Base-by-base conservation (phyloP, 2,888 invertebrate species). In the Taphrorychus bicolor region DNA sequence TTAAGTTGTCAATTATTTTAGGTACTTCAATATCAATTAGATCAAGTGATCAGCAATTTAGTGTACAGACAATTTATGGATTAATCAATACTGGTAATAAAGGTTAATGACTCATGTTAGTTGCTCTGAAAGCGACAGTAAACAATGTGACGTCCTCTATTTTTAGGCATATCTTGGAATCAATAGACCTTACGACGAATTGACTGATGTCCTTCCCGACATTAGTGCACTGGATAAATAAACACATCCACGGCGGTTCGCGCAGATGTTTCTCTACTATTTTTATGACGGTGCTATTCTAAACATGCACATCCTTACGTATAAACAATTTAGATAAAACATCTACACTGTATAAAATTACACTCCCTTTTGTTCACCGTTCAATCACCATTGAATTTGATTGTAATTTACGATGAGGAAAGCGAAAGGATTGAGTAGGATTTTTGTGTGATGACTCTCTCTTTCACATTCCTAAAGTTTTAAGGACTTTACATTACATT, bases 181-280 rank as follows among this genome's bases (percentile, higher is more conserved):
- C n/a, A n/a, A n/a, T n/a, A n/a, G n/a, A n/a, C 32, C 16, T 23
- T 0, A 49, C 3, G 66, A 16, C 41, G 24, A 68, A 59, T 68
- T 68, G 40, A 63, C 68, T 48, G 2, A 21, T n/a, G 5, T 24
- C 16, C 63, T 14, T n/a, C 16, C 24, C 23, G 21, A 58, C 67
- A 58, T 52, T 48, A 60, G 58, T 65, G 61, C 61, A 67, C 62
- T 59, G 58, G 58, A 66, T 66, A 69, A 69, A 71, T 70, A 71
- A 70, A 71, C 62, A 71, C 54, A 66, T 68, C 53, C 59, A 65
- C 18, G 24, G 24, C 41, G 45, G 64, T 57, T 64, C 59, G 59
- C 63, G 68, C 71, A 70, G 71, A 70, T 71, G 71, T 69, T 71
- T 56, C 60, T 70, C 56, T 65, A 65, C 70, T 70, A 67, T 67